phyloP scores from a whole-genome alignment of 2,113 vertebrate genomes.

The Seriola dumerili region DNA sequence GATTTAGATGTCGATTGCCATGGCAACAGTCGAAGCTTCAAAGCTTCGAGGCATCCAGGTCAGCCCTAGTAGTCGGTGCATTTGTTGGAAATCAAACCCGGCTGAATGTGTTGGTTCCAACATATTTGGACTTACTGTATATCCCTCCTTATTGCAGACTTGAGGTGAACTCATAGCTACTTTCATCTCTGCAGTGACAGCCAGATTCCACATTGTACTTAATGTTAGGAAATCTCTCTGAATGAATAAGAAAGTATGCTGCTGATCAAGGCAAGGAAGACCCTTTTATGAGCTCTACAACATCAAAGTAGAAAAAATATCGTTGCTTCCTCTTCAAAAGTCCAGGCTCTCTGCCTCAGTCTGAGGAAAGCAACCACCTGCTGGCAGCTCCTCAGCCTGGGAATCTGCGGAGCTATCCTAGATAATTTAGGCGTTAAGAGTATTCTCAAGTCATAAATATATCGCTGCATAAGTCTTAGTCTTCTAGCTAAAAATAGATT shows the following conservation, averaged over 20 bases:
- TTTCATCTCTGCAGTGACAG: slow-evolving; percentile 47
- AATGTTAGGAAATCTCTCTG: slow-evolving; percentile 56
- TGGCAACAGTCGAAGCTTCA: too few species aligned
- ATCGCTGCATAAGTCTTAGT: slow-evolving; percentile 36
- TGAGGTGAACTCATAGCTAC: slow-evolving; percentile 23
- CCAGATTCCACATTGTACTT: slow-evolving; percentile 44
- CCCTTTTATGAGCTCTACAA: slow-evolving; percentile 61
- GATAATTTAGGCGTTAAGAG: slow-evolving; percentile 67
- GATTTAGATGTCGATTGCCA: too few species aligned
- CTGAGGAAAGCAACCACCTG: slow-evolving; percentile 69
- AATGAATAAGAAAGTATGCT: slow-evolving; percentile 61
- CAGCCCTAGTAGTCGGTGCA: not conserved
- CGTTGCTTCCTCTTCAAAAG: slow-evolving; percentile 57
- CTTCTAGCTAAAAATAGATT: slow-evolving; percentile 56
- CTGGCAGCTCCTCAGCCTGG: slow-evolving; percentile 56
- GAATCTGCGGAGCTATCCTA: slow-evolving; percentile 46
- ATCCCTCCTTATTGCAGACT: slow-evolving; percentile 2
- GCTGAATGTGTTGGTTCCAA: not conserved
- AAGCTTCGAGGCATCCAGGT: too few species aligned
- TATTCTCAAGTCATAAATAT: slow-evolving; percentile 67
- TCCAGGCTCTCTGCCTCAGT: slow-evolving; percentile 51
- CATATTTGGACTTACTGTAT: not conserved
- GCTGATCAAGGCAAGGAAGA: slow-evolving; percentile 68
- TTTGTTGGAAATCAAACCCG: not conserved
- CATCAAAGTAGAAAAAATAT: slow-evolving; percentile 67